Evolutionary conservation across 1,140 invertebrate species (phyloP), one percentile per base, ranked within the genome.

Genomic region (Halesus radiatus): DNA sequence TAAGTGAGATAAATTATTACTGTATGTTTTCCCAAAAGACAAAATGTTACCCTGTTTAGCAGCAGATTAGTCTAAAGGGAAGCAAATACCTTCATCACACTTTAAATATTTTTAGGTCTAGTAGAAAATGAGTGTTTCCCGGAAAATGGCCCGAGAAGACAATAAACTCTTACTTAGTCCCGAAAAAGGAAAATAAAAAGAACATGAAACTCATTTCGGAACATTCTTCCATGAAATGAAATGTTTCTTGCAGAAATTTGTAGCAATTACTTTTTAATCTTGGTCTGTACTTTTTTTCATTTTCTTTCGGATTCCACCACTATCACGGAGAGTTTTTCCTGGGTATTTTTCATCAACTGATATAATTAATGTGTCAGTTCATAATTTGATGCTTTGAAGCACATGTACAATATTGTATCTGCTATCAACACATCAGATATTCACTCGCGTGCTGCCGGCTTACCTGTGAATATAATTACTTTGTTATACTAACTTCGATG

Each of bases 191-290:
- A 72, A 79, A 68, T 20, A 32, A 79, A 78, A 78, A 68, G 62
- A 68, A 68, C 73, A 79, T 79, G 62, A 70, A 79, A 45, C 52
- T 79, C 77, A 66, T 62, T 79, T 32, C 18, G 20, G 66, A 72
- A 79, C 53, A 72, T 72, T 72, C 66, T 79, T 58, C 52, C 66
- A 56, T 73, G 66, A 73, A 73, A 79, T 79, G 77, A 79, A 79
- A 79, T 72, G 77, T 73, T 79, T 54, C 53, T 79, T 56, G 53
- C 66, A 72, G 64, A 79, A 72, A 58, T 72, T 72, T 66, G 52
- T 72, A 52, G 54, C 77, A 79, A 79, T 79, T 79, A 79, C 56
- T 72, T 79, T 79, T 79, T 72, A 79, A 79, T 79, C 66, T 79
- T 56, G 52, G 18, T 13, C 37, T 73, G 68, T 79, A 32, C 60